Percentiles rank a stretch among this genome's conserved stretches.
Conservation (phyloP, 2,888 invertebrate genomes). For the Thyatira batis region DNA sequence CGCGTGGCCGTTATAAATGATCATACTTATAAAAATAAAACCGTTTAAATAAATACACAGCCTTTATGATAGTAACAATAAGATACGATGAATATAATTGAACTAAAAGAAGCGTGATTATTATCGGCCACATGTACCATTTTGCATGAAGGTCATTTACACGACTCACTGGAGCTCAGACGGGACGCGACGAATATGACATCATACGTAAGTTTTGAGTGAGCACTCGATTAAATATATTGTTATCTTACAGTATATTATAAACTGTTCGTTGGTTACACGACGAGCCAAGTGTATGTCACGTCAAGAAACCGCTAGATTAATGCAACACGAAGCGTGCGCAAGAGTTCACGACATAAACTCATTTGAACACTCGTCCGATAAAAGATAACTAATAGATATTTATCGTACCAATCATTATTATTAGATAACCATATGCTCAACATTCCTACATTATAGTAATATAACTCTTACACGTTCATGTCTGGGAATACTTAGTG, state of each 20-base stretch:
- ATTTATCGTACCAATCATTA: not conserved
- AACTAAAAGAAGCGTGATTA: slow-evolving; percentile 23
- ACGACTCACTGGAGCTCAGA: slow-evolving; percentile 49
- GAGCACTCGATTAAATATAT: slow-evolving; percentile 37
- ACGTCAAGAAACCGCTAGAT: slow-evolving; percentile 54
- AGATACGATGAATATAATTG: slow-evolving; percentile 10
- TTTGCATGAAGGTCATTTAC: slow-evolving; percentile 52
- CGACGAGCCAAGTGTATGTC: slow-evolving; percentile 33
- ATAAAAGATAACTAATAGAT: not conserved
- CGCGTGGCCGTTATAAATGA: not conserved
- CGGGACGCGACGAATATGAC: slow-evolving; percentile 52
- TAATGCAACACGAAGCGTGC: slow-evolving; percentile 37
- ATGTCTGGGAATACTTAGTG: not conserved
- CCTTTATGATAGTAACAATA: not conserved
- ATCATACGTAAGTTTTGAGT: slow-evolving; percentile 42
- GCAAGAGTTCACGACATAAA: slow-evolving; percentile 22
- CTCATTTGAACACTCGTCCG: slow-evolving; percentile 6
- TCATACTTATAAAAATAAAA: not conserved
- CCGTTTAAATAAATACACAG: not conserved
- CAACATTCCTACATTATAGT: not conserved
- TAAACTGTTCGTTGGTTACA: slow-evolving; percentile 25
- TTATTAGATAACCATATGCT: not conserved
- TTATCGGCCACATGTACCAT: slow-evolving; percentile 50
- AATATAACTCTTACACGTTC: too few species aligned
- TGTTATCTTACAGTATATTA: slow-evolving; percentile 13